Conservation (phyloP, 64 coral and sea anemone species). For the Acropora tenuis region DNA sequence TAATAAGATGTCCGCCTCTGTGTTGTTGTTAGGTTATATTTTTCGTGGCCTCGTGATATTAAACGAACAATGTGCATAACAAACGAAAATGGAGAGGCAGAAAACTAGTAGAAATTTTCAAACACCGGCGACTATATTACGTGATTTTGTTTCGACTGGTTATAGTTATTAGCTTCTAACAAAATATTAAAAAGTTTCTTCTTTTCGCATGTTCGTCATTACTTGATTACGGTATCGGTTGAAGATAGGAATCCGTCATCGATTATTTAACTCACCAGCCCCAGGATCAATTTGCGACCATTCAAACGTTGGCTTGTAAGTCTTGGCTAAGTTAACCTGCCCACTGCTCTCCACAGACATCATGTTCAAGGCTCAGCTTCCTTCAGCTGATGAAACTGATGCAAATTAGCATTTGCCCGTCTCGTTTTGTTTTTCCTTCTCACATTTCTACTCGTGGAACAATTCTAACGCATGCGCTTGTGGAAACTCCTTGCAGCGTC, state of each 20-base stretch:
- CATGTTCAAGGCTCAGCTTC: background rate
- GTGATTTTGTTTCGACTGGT: too few relatives aligned
- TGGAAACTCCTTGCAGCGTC: background rate
- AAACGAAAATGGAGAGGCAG: too few relatives aligned
- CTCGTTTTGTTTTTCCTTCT: too few relatives aligned
- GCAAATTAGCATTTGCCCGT: background rate
- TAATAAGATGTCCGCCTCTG: too few relatives aligned
- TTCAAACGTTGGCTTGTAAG: conserved; percentile 17
- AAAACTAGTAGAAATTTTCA: too few relatives aligned
- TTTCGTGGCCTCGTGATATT: too few relatives aligned
- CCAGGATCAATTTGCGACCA: conserved; percentile 35
- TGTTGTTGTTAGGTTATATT: too few relatives aligned
- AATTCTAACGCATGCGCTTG: background rate
- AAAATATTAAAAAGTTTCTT: too few relatives aligned
- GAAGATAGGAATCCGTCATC: too few relatives aligned
- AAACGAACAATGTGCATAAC: too few relatives aligned
- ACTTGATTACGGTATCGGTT: background rate
- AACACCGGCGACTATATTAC: too few relatives aligned
- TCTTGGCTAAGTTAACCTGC: background rate
- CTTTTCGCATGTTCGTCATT: background rate
- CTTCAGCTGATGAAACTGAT: background rate
- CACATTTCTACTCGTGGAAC: background rate
- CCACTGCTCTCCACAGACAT: background rate
- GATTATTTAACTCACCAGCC: background rate
- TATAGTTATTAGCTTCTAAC: too few relatives aligned